Evolutionary conservation across 2,797 vertebrate genomes (phyloP).

Genomic region (Premnoplex brunnescens): DNA sequence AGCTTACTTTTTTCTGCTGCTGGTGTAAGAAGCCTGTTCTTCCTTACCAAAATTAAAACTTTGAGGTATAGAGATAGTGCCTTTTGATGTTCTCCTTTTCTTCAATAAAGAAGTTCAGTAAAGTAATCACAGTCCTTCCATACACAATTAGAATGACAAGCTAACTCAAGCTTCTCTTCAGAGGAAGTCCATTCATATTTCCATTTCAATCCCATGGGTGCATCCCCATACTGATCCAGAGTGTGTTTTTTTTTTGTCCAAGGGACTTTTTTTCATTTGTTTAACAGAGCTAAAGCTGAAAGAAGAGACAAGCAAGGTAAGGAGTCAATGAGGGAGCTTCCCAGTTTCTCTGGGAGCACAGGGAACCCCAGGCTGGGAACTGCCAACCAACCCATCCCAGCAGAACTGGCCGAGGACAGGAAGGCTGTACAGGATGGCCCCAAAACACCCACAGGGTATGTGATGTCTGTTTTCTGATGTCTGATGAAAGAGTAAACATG

Average conservation of each 20-base stretch:
- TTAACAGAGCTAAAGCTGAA: not conserved
- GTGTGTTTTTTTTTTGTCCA: not conserved
- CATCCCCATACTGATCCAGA: not conserved
- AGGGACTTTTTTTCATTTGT: not conserved
- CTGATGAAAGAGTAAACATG: not conserved
- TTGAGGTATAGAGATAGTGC: not conserved
- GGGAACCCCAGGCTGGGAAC: not conserved
- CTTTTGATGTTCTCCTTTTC: not conserved
- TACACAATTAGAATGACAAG: not conserved
- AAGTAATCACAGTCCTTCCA: not conserved
- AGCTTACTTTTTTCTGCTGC: not conserved
- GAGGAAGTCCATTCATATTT: not conserved
- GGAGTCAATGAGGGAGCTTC: not conserved
- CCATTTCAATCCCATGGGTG: not conserved
- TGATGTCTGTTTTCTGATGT: not conserved
- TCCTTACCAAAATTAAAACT: not conserved
- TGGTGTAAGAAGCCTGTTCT: not conserved
- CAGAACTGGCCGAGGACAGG: not conserved
- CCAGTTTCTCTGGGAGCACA: not conserved
- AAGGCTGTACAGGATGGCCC: not conserved
- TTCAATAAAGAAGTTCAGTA: not conserved
- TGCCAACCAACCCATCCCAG: not conserved
- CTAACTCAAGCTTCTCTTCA: not conserved
- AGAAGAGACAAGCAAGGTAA: not conserved
- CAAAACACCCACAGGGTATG: not conserved